Conservation (phyloP, 2,113 vertebrate species). For the Anhinga rufa region DNA sequence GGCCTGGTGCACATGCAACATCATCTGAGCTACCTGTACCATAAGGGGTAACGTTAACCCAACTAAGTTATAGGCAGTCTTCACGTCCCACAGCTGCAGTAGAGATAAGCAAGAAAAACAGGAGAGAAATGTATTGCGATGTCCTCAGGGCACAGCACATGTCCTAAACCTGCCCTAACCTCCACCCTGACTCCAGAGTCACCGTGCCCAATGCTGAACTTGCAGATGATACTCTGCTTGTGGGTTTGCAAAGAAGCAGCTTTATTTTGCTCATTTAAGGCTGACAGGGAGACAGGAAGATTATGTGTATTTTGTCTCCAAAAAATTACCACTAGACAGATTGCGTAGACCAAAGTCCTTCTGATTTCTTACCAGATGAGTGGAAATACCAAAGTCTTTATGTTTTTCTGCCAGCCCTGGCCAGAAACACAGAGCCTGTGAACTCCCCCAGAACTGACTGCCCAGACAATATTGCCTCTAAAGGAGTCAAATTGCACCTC, state of each 20-base stretch:
- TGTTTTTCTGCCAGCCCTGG: background rate
- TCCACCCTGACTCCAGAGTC: background rate
- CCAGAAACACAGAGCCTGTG: background rate
- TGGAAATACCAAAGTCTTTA: background rate
- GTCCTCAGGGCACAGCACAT: background rate
- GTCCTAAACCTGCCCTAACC: background rate
- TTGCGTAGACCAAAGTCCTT: background rate
- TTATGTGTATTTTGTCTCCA: background rate
- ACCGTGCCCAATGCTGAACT: background rate
- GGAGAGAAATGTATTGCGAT: background rate
- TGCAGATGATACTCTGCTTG: background rate
- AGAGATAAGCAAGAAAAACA: background rate
- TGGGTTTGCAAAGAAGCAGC: background rate
- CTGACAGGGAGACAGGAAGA: background rate
- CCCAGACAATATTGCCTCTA: background rate
- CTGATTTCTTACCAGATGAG: background rate
- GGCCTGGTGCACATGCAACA: background rate
- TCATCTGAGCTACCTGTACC: background rate
- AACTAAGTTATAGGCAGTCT: background rate
- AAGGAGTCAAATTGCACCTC: background rate
- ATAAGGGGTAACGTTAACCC: background rate
- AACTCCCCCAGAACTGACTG: background rate
- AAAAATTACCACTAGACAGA: background rate
- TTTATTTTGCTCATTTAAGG: background rate
- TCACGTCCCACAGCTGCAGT: background rate